phyloP scores from a whole-genome alignment of 2,888 invertebrate species.

The Ornithoptera priamus region DNA sequence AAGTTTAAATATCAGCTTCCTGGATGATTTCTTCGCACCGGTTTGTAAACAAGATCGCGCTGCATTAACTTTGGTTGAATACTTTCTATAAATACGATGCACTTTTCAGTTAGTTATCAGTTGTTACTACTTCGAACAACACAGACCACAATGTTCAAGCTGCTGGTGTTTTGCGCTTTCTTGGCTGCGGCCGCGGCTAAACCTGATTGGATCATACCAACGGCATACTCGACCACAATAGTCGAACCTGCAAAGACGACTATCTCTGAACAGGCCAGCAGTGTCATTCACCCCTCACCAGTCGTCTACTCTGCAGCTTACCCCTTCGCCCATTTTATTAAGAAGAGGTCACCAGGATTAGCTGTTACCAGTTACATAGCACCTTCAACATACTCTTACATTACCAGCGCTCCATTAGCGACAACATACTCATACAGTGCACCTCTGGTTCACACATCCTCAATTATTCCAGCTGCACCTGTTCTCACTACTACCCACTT shows the following conservation, averaged over 20 bases:
- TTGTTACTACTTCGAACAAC: conserved; percentile 60
- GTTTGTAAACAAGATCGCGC: conserved; percentile 66
- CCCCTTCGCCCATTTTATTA: conserved; percentile 54
- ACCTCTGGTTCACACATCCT: conserved; percentile 35
- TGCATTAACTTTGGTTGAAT: conserved; percentile 50
- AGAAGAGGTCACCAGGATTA: conserved; percentile 45
- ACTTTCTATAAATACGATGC: conserved; percentile 66
- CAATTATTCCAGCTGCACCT: conserved; percentile 38
- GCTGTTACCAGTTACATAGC: conserved; percentile 41
- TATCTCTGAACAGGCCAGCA: conserved; percentile 63
- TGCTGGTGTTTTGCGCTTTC: conserved; percentile 82
- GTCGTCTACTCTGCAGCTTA: conserved; percentile 50
- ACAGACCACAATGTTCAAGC: conserved; percentile 79
- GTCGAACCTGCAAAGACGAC: conserved; percentile 57
- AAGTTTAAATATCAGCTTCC: conserved; percentile 69
- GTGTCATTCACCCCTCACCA: conserved; percentile 68
- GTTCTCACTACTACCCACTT: conserved; percentile 49
- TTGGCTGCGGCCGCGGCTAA: conserved; percentile 78
- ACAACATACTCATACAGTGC: conserved; percentile 31
- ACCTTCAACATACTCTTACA: conserved; percentile 42
- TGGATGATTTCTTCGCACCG: conserved; percentile 62
- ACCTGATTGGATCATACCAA: conserved; percentile 44
- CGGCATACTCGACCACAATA: conserved; percentile 46
- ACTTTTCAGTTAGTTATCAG: conserved; percentile 54
- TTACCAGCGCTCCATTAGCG: conserved; percentile 35